A percentile compares a stretch with the other conserved stretches of the same genome.
phyloP scores from a whole-genome alignment of 1,140 invertebrate species.

The Phymorhynchus buccinoides region DNA sequence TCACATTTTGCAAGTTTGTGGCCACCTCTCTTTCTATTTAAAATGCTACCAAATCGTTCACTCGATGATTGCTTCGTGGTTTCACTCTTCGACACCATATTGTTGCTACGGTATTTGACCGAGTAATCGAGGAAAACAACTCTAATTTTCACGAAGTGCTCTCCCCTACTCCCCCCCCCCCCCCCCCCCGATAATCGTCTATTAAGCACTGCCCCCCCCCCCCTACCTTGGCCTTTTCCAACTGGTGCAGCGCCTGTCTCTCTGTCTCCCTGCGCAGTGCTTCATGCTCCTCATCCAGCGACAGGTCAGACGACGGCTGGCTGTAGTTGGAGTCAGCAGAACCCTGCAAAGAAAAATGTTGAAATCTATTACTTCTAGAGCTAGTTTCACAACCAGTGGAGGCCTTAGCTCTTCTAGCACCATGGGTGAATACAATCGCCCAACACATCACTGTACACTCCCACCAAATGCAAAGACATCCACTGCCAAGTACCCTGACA shows the following conservation, averaged over 20 bases:
- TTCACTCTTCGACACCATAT: neutral
- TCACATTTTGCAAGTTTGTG: too few species aligned
- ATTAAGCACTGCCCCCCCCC: too few species aligned
- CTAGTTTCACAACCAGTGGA: neutral
- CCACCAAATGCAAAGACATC: too few species aligned
- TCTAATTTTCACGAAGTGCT: neutral
- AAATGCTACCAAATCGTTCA: too few species aligned
- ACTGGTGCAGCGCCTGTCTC: constrained; percentile 94
- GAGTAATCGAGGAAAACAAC: too few species aligned
- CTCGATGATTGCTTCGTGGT: neutral
- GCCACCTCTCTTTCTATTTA: too few species aligned
- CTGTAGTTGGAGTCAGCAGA: constrained; percentile 99
- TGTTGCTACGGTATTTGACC: too few species aligned
- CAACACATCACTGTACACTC: neutral
- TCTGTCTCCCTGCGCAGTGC: constrained; percentile 97
- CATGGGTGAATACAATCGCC: neutral
- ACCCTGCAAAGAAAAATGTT: constrained; percentile 80
- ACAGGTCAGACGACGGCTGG: constrained; percentile 98
- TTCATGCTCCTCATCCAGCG: constrained; percentile 98
- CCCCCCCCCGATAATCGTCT: too few species aligned
- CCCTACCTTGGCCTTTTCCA: constrained; percentile 93
- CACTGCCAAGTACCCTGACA: too few species aligned
- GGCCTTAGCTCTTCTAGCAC: too few species aligned
- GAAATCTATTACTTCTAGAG: neutral
- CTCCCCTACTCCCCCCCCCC: too few species aligned